Percentiles rank a stretch among this genome's conserved stretches.
These are phyloP conservation scores for Alitta virens DNA, from an alignment of 2,888 invertebrate genomes.

Conservation along the genomic window DNA sequence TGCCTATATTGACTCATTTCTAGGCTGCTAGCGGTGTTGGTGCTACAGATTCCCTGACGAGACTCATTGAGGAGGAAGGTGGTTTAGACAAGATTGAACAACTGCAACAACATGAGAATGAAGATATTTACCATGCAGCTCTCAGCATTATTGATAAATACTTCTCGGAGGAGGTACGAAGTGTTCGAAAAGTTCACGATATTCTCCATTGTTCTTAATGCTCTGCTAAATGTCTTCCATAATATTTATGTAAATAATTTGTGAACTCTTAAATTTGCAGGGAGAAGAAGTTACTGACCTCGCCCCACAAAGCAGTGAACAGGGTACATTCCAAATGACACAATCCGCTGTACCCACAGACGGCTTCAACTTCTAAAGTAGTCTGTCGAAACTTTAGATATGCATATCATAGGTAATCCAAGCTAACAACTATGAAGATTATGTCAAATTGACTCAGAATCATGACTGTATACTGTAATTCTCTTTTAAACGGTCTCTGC, in stretches of 20 bases:
- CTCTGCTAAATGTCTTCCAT: background rate
- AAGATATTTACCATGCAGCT: slow-evolving; percentile 58
- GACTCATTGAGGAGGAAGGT: slow-evolving; percentile 85
- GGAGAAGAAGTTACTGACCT: slow-evolving; percentile 18
- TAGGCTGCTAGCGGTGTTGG: slow-evolving; percentile 77
- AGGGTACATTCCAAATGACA: background rate
- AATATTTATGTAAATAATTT: background rate
- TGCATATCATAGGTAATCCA: no score
- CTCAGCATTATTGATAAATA: slow-evolving; percentile 59
- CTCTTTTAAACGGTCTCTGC: no score
- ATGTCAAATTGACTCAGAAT: no score
- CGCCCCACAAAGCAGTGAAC: slow-evolving; percentile 13
- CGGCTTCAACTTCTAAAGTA: background rate
- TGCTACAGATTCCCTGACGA: slow-evolving; percentile 73
- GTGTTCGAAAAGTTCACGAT: background rate
- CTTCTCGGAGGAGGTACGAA: slow-evolving; percentile 55
- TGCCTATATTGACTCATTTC: background rate
- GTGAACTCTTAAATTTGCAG: slow-evolving; percentile 1
- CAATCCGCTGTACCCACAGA: background rate
- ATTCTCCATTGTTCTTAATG: background rate
- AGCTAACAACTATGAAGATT: no score
- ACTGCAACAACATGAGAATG: slow-evolving; percentile 60
- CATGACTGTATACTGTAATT: no score
- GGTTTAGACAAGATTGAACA: slow-evolving; percentile 61
- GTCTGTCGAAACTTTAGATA: no score